phyloP scores from a whole-genome alignment of 2,113 vertebrate species.

The Pseudorectes ferrugineus region DNA sequence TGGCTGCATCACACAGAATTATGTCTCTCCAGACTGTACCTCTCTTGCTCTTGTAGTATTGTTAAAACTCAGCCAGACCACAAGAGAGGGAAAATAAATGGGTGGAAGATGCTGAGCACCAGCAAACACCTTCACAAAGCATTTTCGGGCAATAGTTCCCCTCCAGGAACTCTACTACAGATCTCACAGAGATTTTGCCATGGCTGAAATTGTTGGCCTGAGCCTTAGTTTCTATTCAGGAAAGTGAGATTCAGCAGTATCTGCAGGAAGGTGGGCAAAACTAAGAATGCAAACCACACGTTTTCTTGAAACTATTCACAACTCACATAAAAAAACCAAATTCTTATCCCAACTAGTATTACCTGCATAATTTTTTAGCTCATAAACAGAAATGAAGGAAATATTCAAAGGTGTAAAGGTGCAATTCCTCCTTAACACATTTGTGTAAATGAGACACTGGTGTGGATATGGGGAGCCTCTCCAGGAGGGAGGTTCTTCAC shows the following conservation, averaged over 20 bases:
- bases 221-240: neutral
- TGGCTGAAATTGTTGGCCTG: neutral
- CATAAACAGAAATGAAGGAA: neutral
- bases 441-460: neutral
- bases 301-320: neutral
- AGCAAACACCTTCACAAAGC: neutral
- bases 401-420: neutral
- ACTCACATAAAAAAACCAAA: neutral
- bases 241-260: neutral
- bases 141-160: neutral
- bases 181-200: neutral
- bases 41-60: accelerated
- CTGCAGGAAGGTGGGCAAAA: neutral
- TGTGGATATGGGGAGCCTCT: neutral
- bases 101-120: neutral
- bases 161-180: neutral
- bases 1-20: neutral
- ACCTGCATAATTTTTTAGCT: neutral
- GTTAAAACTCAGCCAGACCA: neutral
- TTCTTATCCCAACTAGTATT: neutral
- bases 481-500: neutral
- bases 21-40: neutral
- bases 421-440: neutral
- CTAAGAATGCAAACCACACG: neutral
- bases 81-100: neutral